These are phyloP conservation scores for Orius laevigatus DNA, from an alignment of 1,140 invertebrate species.

Conservation along the genomic window DNA sequence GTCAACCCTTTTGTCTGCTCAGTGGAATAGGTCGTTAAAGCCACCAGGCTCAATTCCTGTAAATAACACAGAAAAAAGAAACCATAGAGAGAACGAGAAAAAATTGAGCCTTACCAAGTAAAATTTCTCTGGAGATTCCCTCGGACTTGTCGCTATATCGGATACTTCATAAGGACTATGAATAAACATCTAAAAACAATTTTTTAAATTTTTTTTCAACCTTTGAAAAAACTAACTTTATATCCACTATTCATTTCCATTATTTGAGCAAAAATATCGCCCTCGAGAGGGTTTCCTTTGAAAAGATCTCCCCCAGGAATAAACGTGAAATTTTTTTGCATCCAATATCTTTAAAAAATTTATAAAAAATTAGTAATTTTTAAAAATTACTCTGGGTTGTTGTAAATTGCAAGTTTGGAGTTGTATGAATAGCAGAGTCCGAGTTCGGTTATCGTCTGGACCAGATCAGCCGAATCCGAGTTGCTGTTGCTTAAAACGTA, in stretches of 20 bases:
- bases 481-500: slow-evolving; percentile 20
- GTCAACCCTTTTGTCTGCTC: slow-evolving; percentile 25
- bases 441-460: slow-evolving; percentile 39
- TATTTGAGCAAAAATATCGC: slow-evolving; percentile 49
- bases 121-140: slow-evolving; percentile 28
- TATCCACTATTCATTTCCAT: slow-evolving; percentile 45
- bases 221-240: slow-evolving; percentile 28
- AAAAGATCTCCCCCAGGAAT: slow-evolving; percentile 24
- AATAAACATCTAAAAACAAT: slow-evolving; percentile 31
- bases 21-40: not conserved
- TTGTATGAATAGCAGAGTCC: slow-evolving; percentile 48
- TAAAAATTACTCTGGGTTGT: slow-evolving; percentile 34
- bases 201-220: not conserved
- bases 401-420: slow-evolving; percentile 42
- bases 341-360: slow-evolving; percentile 23
- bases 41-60: slow-evolving; percentile 24
- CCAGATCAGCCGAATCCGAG: slow-evolving; percentile 8
- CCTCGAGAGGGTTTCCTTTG: slow-evolving; percentile 47
- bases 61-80: slow-evolving; percentile 14
- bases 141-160: slow-evolving; percentile 35
- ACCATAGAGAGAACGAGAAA: too few relatives aligned
- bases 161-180: slow-evolving; percentile 38
- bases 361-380: too few relatives aligned
- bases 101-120: not conserved
- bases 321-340: slow-evolving; percentile 20